Evolutionary conservation across 2,888 invertebrate genomes (phyloP).

Genomic region (Eristalinus sepulchralis): DNA sequence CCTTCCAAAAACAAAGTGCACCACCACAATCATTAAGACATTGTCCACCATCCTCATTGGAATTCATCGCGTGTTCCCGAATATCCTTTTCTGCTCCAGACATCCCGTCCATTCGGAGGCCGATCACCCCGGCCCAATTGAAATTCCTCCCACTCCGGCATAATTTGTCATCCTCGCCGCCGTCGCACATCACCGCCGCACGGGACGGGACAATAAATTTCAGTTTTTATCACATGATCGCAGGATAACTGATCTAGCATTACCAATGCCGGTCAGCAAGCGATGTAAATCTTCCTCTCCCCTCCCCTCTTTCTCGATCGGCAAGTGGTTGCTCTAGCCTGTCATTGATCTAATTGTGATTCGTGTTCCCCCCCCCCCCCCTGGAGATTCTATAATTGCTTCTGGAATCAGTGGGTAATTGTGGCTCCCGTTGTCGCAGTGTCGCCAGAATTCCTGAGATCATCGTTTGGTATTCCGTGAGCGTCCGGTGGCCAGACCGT

Average conservation of each 20-base stretch:
- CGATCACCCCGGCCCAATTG: slow-evolving; percentile 38
- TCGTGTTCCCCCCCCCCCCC: slow-evolving; percentile 17
- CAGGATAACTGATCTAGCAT: slow-evolving; percentile 9
- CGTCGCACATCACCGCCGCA: slow-evolving; percentile 3
- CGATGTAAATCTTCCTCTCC: slow-evolving; percentile 19
- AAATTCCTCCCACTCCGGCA: slow-evolving; percentile 45
- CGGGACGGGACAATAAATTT: slow-evolving; percentile 22
- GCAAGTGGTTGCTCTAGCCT: not conserved
- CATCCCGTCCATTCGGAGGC: slow-evolving; percentile 20
- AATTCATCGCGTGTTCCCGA: not conserved
- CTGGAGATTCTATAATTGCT: slow-evolving; percentile 46
- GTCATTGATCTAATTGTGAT: slow-evolving; percentile 65
- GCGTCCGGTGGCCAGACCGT: slow-evolving; percentile 47
- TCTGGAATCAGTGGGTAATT: slow-evolving; percentile 55
- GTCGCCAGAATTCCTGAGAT: slow-evolving; percentile 61
- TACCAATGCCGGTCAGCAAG: slow-evolving; percentile 46
- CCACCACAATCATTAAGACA: not conserved
- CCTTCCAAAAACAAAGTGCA: not conserved
- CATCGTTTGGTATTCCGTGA: slow-evolving; percentile 39
- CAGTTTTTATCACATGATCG: slow-evolving; percentile 20
- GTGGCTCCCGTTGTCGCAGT: slow-evolving; percentile 57
- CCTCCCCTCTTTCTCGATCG: not conserved
- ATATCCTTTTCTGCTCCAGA: not conserved
- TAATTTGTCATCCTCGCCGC: slow-evolving; percentile 54
- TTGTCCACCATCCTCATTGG: not conserved